phyloP scores from a whole-genome alignment of 2,113 vertebrate genomes.

The Strix aluco region DNA sequence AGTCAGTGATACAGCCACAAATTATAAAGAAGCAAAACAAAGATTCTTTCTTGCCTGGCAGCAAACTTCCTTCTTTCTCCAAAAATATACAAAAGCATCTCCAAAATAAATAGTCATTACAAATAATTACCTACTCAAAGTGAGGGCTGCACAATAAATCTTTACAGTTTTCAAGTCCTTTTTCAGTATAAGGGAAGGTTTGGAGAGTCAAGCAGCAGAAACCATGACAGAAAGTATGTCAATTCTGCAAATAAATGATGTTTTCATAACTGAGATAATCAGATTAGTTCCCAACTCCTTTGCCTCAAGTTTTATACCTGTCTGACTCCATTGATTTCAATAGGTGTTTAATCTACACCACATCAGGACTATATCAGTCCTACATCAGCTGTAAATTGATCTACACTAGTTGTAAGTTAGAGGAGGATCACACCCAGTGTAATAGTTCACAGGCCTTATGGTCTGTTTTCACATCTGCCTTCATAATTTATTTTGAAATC shows the following conservation, averaged over 20 bases:
- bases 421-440: background rate
- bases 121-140: constrained; percentile 48
- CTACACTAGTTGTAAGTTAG: background rate
- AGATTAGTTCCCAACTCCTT: constrained; percentile 32
- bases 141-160: constrained; percentile 12
- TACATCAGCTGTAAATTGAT: constrained; percentile 30
- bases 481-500: background rate
- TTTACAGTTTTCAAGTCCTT: background rate
- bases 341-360: background rate
- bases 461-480: constrained; percentile 21
- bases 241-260: constrained; percentile 32
- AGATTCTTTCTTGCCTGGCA: constrained; percentile 36
- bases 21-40: constrained; percentile 40
- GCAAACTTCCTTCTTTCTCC: background rate
- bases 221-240: background rate
- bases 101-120: constrained; percentile 57
- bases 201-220: constrained; percentile 20
- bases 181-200: constrained; percentile 7
- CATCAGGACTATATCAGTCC: background rate
- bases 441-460: background rate
- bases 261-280: constrained; percentile 57
- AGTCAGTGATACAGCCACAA: constrained; percentile 15
- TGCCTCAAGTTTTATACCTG: constrained; percentile 28
- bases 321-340: constrained; percentile 20
- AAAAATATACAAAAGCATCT: constrained; percentile 19